Percentiles rank a stretch among this genome's conserved stretches.
phyloP scores from a whole-genome alignment of 2,113 vertebrate species.

The Catharus fuscescens region DNA sequence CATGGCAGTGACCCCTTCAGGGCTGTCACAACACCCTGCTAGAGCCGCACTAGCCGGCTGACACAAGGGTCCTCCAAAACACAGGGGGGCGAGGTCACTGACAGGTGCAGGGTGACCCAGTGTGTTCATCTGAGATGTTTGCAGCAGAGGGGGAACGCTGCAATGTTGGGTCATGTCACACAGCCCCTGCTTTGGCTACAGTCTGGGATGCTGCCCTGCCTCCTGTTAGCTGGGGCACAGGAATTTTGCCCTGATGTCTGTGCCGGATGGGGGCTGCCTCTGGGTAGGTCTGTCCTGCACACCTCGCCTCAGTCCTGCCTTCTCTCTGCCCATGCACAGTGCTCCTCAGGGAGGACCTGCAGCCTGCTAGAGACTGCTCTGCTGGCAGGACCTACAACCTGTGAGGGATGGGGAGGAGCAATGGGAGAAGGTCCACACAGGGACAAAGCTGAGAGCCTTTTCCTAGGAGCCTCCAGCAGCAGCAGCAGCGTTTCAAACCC shows the following conservation, averaged over 20 bases:
- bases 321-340: fast-evolving
- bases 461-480: not conserved
- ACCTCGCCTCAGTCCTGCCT: fast-evolving
- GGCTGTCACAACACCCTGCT: not conserved
- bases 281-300: not conserved
- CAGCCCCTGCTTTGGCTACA: not conserved
- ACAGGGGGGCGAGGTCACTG: fast-evolving
- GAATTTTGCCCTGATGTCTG: not conserved
- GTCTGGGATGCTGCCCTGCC: not conserved
- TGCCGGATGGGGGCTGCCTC: not conserved
- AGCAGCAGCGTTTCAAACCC: not conserved
- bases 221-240: not conserved
- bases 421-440: not conserved
- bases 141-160: not conserved
- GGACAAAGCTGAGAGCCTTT: not conserved
- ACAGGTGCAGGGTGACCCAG: not conserved
- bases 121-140: not conserved
- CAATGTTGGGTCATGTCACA: fast-evolving
- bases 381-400: not conserved
- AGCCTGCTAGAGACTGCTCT: not conserved
- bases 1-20: not conserved
- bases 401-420: not conserved
- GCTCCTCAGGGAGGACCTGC: not conserved
- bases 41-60: not conserved
- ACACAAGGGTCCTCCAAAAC: not conserved